Evolutionary conservation across 2,888 invertebrate genomes (phyloP).

Genomic region (Drosophila koepferae): DNA sequence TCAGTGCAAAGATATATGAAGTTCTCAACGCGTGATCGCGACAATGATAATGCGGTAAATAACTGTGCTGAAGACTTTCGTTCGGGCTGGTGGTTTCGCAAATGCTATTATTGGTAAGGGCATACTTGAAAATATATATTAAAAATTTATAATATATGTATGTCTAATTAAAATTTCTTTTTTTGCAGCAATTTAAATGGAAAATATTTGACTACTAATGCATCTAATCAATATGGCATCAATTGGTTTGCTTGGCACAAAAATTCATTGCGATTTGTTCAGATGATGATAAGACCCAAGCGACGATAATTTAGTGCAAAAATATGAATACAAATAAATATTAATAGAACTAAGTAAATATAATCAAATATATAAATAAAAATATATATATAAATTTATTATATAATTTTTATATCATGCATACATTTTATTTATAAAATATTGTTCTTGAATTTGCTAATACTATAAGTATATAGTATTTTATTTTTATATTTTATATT

Average conservation of each 20-base stretch:
- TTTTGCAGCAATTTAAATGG: conserved; percentile 88
- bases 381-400: too few species aligned
- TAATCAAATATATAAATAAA: too few species aligned
- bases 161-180: background rate
- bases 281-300: conserved; percentile 87
- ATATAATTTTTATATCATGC: background rate
- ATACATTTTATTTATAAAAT: background rate
- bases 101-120: conserved; percentile 88
- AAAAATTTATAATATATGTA: background rate
- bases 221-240: conserved; percentile 80
- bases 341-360: too few species aligned
- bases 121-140: background rate
- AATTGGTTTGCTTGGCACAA: conserved; percentile 88
- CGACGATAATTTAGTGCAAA: too few species aligned
- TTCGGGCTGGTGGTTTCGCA: conserved; percentile 91
- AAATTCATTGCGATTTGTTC: conserved; percentile 87
- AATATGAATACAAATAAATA: too few species aligned
- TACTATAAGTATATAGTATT: too few species aligned
- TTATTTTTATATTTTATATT: too few species aligned
- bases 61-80: conserved; percentile 88
- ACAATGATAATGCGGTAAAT: conserved; percentile 88
- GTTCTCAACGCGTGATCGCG: conserved; percentile 89
- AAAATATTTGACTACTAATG: conserved; percentile 86
- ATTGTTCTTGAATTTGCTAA: too few species aligned
- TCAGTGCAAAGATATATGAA: conserved; percentile 88